Evolutionary conservation across 2,888 invertebrate genomes (phyloP), one percentile per base, ranked within the genome.

Genomic region (Melipona beecheii): DNA sequence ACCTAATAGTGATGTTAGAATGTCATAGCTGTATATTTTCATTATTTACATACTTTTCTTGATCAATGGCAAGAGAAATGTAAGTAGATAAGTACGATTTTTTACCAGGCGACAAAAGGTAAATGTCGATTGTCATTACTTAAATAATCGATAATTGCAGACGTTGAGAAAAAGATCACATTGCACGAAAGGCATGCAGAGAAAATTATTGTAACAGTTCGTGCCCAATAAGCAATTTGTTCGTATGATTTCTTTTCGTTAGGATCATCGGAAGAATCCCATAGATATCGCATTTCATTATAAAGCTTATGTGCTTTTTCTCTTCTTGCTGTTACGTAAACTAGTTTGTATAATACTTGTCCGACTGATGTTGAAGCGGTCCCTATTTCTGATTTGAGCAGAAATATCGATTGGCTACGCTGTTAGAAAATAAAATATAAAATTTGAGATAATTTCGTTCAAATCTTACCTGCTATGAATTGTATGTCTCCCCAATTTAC

Each of bases 101-200:
- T 3, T 78, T 86, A 89, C 89, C 89, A 88, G 15, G 75, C 83
- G 17, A 85, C 84, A 31, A 86, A 87, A 17, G 89, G 90, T 13
- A 90, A 75, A 58, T 74, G 65, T 17, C 75, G 73, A 15, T 15
- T 73, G n/a, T 71, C 62, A 4, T 79, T 68, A 0, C 50, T 72
- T 13, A 86, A 31, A 64, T 73, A 81, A 27, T 76, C 71, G 6
- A 81, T 9, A 0, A 75, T 72, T 4, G 83, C 85, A 2, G 73
- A 43, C 2, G 70, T 65, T 1, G 71, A 72, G 24, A 87, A 88
- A 0, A 75, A 79, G 49, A 83, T 27, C 36, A 82, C 74, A 36
- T 81, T 86, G 43, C 68, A 79, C 17, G 85, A 31, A 21, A 82
- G 64, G 6, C 77, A 54, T 11, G 69, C 15, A 50, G 62, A 84